These are phyloP conservation scores for Heteronetta atricapilla DNA, from an alignment of 2,113 vertebrate genomes.

Conservation along the genomic window DNA sequence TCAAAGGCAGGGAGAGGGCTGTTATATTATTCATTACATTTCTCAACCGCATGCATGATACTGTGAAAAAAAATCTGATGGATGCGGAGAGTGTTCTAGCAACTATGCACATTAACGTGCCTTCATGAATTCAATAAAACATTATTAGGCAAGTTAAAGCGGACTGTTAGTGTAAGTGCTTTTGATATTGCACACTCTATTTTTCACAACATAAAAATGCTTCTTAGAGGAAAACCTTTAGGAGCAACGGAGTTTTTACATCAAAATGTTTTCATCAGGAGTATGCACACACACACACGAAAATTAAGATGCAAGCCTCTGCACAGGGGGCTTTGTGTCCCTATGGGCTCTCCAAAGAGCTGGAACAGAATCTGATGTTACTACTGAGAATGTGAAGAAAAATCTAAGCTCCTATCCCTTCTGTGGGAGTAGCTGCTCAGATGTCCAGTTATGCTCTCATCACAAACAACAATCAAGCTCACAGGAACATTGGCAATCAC, in stretches of 20 bases:
- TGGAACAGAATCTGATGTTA: not conserved
- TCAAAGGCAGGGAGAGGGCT: not conserved
- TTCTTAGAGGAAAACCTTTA: not conserved
- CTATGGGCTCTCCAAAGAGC: not conserved
- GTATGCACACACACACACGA: not conserved
- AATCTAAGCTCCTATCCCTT: not conserved
- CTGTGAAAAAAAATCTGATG: not conserved
- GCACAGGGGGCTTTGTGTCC: not conserved
- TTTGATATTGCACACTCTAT: not conserved
- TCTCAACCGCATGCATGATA: not conserved
- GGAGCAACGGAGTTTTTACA: not conserved
- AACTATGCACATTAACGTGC: not conserved
- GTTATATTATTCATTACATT: not conserved
- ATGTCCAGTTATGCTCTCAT: slow-evolving; percentile 1
- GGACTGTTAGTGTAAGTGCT: not conserved
- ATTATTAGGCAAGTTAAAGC: not conserved
- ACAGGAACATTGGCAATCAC: slow-evolving; percentile 20
- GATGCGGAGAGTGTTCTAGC: not conserved
- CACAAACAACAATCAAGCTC: slow-evolving; percentile 18
- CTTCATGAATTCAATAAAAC: not conserved
- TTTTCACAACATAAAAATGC: not conserved
- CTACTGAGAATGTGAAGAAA: not conserved
- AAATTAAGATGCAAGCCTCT: not conserved
- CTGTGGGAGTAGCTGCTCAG: not conserved
- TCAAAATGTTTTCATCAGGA: not conserved